Base-by-base conservation (phyloP, 2,113 vertebrate genomes). In the Epinephelus cyanopodus region DNA sequence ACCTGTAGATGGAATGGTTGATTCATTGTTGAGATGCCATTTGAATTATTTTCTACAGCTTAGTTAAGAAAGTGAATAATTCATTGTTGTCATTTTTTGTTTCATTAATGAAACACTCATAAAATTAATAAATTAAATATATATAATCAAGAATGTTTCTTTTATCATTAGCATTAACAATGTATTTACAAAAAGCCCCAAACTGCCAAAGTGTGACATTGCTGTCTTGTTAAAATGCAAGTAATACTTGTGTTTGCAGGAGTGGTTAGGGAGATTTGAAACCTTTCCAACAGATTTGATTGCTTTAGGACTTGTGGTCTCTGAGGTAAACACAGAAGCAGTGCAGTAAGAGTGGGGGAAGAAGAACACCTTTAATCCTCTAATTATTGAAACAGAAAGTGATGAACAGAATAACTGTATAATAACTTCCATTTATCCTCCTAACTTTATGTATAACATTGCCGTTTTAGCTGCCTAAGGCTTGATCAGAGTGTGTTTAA, bases 1-100 rank as follows among this genome's bases (percentile, higher is more conserved):
- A 96, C 92, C 98, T 99, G 89, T 45, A 13, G 75, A 77, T 62
- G 11, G 66, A 79, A 74, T 15, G 4, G 39, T 62, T 37, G n/a
- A 70, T 54, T 81, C 13, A 66, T 48, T 68, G 23, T 27, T 81
- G 3, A 65, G 21, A 67, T n/a, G 3, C 17, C 19, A 18, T 69
- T 71, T 4, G 45, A 33, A 61, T 29, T 47, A n/a, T 50, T 61
- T 70, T 10, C n/a, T 3, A 48, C 15, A 48, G 18, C 23, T 68
- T 25, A 57, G 50, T 23, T 2, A 66, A 3, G 23, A 39, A 67
- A 69, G 5, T 61, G 0, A 33, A 42, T 42, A 5, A 23, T 15
- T 39, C 3, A 33, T 60, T 61, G 9, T 21, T 4, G 0, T 50
- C 23, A 64, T 50, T 50, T 21, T 42, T 67, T 17, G 1, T 64